Conservation (phyloP, 2,113 vertebrate species). For the Tragulus kanchil region DNA sequence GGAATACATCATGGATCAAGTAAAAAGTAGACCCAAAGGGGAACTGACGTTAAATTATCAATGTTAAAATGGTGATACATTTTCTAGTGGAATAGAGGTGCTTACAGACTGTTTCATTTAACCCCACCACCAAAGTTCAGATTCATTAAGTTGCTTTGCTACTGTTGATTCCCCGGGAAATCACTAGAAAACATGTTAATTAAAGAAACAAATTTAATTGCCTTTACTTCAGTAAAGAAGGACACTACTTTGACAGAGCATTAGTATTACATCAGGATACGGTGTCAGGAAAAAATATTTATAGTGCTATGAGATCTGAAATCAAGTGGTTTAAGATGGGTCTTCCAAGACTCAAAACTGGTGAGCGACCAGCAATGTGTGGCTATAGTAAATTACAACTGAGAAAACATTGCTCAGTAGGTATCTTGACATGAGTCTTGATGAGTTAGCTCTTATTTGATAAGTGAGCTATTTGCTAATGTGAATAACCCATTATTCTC, state of each 20-base stretch:
- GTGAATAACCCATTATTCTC: not conserved
- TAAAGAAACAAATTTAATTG: constrained; percentile 43
- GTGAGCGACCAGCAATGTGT: not conserved
- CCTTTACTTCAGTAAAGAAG: constrained; percentile 9
- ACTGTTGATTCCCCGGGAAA: not conserved
- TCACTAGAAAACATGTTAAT: constrained; percentile 15
- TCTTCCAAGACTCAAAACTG: not conserved
- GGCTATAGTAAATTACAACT: not conserved
- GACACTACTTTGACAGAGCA: not conserved
- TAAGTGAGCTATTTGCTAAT: constrained; percentile 25
- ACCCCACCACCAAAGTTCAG: not conserved
- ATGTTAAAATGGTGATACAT: not conserved
- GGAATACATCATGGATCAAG: not conserved
- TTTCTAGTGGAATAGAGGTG: constrained; percentile 38
- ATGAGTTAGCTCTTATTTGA: constrained; percentile 12
- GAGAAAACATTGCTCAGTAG: not conserved
- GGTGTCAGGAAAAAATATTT: constrained; percentile 3
- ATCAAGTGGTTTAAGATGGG: not conserved
- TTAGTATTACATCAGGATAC: constrained; percentile 1
- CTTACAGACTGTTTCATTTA: not conserved
- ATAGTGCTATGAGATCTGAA: not conserved
- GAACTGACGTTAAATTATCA: not conserved
- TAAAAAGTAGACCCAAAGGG: not conserved
- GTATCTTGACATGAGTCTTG: constrained; percentile 23
- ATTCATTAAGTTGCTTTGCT: constrained; percentile 26